phyloP scores from a whole-genome alignment of 1,140 invertebrate genomes.

The Cydia fagiglandana region DNA sequence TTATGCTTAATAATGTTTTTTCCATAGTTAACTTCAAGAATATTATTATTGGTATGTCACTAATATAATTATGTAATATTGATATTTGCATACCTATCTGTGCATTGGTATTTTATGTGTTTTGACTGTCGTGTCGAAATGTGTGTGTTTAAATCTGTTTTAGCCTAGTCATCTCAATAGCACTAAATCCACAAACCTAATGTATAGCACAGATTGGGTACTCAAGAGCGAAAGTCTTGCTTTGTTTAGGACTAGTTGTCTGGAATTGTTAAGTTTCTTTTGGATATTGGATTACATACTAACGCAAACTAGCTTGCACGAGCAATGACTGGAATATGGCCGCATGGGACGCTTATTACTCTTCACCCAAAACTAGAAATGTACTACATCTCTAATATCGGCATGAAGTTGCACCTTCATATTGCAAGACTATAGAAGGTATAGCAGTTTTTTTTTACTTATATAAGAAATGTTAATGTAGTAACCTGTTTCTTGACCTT shows the following conservation, averaged over 20 bases:
- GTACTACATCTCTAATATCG: background rate
- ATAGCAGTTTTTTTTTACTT: background rate
- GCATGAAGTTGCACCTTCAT: conserved; percentile 1
- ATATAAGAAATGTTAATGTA: background rate
- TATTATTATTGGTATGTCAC: background rate
- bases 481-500: background rate
- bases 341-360: background rate
- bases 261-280: background rate
- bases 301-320: background rate
- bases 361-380: background rate
- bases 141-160: conserved; percentile 5
- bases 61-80: background rate
- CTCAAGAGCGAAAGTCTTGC: background rate
- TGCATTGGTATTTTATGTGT: background rate
- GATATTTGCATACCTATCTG: background rate
- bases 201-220: background rate
- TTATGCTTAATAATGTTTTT: background rate
- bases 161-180: background rate
- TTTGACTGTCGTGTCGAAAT: background rate
- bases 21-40: too few species aligned
- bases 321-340: background rate
- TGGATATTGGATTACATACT: background rate
- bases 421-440: background rate
- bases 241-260: background rate
- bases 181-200: background rate